Evolutionary conservation across 2,113 vertebrate species (phyloP), one percentile per base, ranked within the genome.

Genomic region (Gymnarchus niloticus): DNA sequence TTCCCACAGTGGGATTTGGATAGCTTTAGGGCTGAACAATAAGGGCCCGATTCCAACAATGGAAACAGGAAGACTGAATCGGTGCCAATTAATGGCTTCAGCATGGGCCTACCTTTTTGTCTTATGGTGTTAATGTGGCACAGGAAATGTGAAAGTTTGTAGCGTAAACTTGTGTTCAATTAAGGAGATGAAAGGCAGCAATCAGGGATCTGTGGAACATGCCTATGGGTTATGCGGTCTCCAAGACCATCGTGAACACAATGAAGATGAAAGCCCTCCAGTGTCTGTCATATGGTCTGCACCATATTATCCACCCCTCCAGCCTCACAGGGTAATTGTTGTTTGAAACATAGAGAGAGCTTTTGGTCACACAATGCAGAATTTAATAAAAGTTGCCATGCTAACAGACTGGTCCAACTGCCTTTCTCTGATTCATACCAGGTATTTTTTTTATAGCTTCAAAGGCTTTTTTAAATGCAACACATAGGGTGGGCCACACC

Each of bases 161-260:
- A 44, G 46, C 52, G 78, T n/a, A 81, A 33, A 81, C 23, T 52
- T 54, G 78, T 23, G 25, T 48, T 73, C 19, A 80, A 49, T 80
- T 49, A 80, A 49, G 78, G 78, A 81, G 78, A 49, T 81, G 78
- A 78, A 78, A n/a, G 76, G 76, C 37, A 21, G 76, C 41, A 28
- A 81, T 46, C 46, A 81, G 78, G 44, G 76, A 21, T n/a, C 21
- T 48, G 44, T 48, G 44, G 44, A 48, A 78, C 37, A 78, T 81
- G 78, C 78, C 49, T 81, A 48, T 81, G 49, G 78, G 51, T 81
- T 81, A 28, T 81, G 78, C 6, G 78, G 78, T 52, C 76, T 78
- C 49, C 2, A 33, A 81, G 8, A 81, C 78, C 46, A 81, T 52
- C 49, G 28, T 81, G 76, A 54, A 25, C 78, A 54, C 19, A 0